Base-by-base conservation (phyloP, 2,113 vertebrate genomes). In the Perccottus glenii region DNA sequence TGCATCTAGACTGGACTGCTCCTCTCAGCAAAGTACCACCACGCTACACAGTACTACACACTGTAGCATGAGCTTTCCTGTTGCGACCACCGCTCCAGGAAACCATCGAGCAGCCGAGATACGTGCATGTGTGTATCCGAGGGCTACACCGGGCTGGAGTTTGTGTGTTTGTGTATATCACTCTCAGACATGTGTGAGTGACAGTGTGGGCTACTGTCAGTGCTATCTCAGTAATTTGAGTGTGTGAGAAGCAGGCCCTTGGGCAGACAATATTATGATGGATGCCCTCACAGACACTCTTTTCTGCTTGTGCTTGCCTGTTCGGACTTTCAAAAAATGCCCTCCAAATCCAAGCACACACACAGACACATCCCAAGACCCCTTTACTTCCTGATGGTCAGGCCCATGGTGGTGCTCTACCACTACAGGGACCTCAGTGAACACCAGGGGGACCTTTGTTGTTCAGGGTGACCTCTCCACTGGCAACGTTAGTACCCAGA, bases 1-100 rank as follows among this genome's bases (percentile, higher is more conserved):
- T 91, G 84, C 68, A 88, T 93, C 91, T 92, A 91, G 90, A 91
- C 90, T 78, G 82, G 78, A 84, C 85, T 56, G 75, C 78, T 87
- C 83, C 84, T 82, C 75, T 81, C 75, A 71, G 79, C 72, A 73
- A 77, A 80, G 86, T 81, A 85, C 73, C 65, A 72, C 73, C 67
- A 58, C 77, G 61, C 71, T 68, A 65, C 73, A 81, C 77, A 79
- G 80, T 74, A 82, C 67, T 61, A 83, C 75, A 87, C 81, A 84
- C 80, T 77, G 62, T 75, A 83, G 63, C 68, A 64, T 80, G 75
- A 83, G 77, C 73, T 62, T 70, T 60, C 61, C 59, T 64, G 62
- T 68, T 68, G 63, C 66, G 48, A 11, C 59, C 38, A 42, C 65
- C 59, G 58, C 78, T 75, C 53, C 33, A 64, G 61, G 86, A 77